phyloP scores from a whole-genome alignment of 1,140 invertebrate genomes.

The Aphelenchoides fujianensis region DNA sequence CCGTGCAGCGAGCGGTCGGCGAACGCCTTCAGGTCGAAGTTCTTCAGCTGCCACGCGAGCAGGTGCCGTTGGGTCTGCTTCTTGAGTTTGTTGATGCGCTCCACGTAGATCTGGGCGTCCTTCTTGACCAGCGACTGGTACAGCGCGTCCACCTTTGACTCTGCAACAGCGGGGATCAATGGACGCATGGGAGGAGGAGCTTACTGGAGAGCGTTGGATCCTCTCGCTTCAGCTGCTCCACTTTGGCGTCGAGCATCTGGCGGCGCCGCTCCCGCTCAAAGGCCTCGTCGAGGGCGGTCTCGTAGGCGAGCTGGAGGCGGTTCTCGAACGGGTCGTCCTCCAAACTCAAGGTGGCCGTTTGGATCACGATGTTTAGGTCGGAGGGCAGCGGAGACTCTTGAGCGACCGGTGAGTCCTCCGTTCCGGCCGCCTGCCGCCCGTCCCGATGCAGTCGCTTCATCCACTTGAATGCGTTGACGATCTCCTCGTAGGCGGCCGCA shows the following conservation, averaged over 20 bases:
- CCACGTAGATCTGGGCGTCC: conserved; percentile 90
- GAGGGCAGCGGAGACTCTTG: conserved; percentile 72
- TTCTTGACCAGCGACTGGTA: conserved; percentile 79
- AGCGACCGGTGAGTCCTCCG: conserved; percentile 72
- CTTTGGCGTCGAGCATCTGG: conserved; percentile 82
- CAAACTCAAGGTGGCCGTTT: conserved; percentile 78
- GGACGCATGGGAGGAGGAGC: conserved; percentile 43
- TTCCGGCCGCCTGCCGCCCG: conserved; percentile 53
- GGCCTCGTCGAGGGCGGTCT: conserved; percentile 90
- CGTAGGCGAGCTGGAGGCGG: conserved; percentile 88
- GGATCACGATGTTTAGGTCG: conserved; percentile 73
- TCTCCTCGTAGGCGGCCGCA: conserved; percentile 85
- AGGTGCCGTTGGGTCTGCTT: conserved; percentile 71
- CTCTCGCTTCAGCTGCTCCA: conserved; percentile 75
- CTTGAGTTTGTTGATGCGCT: conserved; percentile 73
- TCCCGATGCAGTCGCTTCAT: conserved; percentile 75
- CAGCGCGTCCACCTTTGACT: conserved; percentile 75
- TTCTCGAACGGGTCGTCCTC: conserved; percentile 98
- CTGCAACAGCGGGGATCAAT: conserved; percentile 54
- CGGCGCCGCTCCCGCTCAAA: conserved; percentile 87
- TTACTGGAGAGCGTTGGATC: conserved; percentile 78
- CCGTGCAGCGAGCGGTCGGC: conserved; percentile 82
- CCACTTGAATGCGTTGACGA: conserved; percentile 84
- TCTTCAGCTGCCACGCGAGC: conserved; percentile 76
- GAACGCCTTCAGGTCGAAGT: conserved; percentile 70